Base-by-base conservation (phyloP, 1,140 invertebrate genomes). In the Andrena cerasifolii region DNA sequence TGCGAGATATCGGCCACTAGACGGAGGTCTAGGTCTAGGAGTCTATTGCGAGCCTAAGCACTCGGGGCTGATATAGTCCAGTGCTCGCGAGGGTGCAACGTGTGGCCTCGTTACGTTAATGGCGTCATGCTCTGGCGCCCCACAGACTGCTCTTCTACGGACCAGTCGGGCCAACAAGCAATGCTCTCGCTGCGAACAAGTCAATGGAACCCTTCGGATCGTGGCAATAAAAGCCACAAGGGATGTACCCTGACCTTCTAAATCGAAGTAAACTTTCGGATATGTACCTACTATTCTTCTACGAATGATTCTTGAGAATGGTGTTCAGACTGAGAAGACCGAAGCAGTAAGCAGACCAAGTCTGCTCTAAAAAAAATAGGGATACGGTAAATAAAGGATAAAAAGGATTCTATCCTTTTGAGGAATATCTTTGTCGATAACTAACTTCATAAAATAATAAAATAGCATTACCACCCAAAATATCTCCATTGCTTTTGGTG, bases 121-220 rank as follows among this genome's bases (percentile, higher is more conserved):
- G 85, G 82, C 88, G 89, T 90, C 85, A 90, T 87, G 89, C 86
- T 89, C 89, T 87, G 85, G 80, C 86, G 87, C 89, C 82, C 86
- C 65, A 80, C 83, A 73, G 86, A 74, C 79, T 75, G 66, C 77
- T 82, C 76, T 74, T 82, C 73, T 72, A 79, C 76, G 74, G 79
- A 80, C 82, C 75, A 77, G 65, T 80, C 74, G 66, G 54, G 63
- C 53, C 54, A 72, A 77, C 68, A 40, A 66, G 59, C 82, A 56
- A 76, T 71, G 59, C 65, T 26, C 24, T 28, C 61, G 56, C n/a
- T n/a, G 26, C 65, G 47, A 78, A 78, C 58, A 53, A 83, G 70
- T 84, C 70, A 61, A 71, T 54, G 71, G 45, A 59, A 71, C 59
- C 82, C 80, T 31, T 49, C 18, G 21, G 24, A 49, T 58, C 28